Evolutionary conservation across 2,113 vertebrate species (phyloP).

Genomic region (Sterrhoptilus dennistouni): DNA sequence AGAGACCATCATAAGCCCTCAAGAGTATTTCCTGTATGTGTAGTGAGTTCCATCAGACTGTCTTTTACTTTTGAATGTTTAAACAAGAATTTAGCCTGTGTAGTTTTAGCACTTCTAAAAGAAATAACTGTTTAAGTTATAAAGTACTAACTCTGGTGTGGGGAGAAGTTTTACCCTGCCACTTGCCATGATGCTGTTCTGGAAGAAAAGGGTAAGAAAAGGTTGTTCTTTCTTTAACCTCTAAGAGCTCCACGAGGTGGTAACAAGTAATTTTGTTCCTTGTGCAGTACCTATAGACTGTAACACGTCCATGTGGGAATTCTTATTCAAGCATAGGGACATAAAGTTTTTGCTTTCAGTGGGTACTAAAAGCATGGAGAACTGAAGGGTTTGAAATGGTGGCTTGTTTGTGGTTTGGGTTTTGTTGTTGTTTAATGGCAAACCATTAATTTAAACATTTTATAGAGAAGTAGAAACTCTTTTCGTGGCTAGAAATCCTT

Average conservation of each 20-base stretch:
- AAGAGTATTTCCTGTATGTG: neutral
- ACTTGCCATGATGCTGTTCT: neutral
- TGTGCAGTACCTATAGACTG: neutral
- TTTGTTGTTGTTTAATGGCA: neutral
- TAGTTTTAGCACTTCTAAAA: conserved; percentile 2
- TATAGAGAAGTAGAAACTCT: neutral
- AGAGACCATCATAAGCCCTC: neutral
- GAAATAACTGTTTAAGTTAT: neutral
- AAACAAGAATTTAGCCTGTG: neutral
- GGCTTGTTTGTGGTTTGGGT: neutral
- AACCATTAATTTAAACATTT: neutral
- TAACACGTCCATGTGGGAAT: neutral
- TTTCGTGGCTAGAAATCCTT: neutral
- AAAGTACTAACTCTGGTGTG: neutral
- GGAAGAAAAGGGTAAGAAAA: neutral
- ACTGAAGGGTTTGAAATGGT: neutral
- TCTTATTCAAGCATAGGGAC: neutral
- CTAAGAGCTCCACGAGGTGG: neutral
- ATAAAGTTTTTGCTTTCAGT: neutral
- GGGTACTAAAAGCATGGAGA: neutral
- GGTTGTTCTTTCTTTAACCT: neutral
- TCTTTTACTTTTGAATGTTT: neutral
- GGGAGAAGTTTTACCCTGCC: neutral
- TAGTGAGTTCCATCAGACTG: neutral
- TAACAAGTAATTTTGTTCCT: neutral